Evolutionary conservation across 2,888 invertebrate species (phyloP), one percentile per base, ranked within the genome.

Genomic region (Rhagophthalmus giganteus): DNA sequence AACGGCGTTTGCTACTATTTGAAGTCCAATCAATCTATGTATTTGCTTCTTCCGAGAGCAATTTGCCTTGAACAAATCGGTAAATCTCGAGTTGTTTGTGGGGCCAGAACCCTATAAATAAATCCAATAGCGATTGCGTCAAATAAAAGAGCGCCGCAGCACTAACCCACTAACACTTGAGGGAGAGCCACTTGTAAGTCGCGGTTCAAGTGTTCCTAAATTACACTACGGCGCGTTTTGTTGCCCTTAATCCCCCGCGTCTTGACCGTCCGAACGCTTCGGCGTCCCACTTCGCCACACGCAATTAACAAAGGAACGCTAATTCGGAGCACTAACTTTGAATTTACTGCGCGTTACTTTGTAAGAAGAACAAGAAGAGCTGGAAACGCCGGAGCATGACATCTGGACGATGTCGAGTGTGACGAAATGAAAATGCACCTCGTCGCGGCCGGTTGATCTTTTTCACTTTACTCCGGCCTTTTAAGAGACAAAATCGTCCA

Each of bases 171-270:
- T 50, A 55, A 50, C 57, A 55, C 59, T 60, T 49, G 56, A 60
- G 56, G 38, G 48, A 59, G 51, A 60, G 59, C 57, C 57, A 58
- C 61, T 61, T 59, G 58, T 57, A 60, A 60, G 61, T 61, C 58
- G 58, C 57, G 51, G 52, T 57, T 59, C 57, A 54, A 61, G 60
- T 59, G 57, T 55, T 60, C 56, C 60, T 59, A 61, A 61, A 58
- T 61, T 61, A 61, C 60, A 50, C 49, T 52, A 40, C 42, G 44
- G 33, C 45, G 45, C 51, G 46, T 37, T n/a, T 49, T 50, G 54
- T 53, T 47, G 52, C 48, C 47, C 52, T 30, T 51, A n/a, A 46
- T 45, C 35, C 31, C 11, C 28, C 27, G 26, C 30, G 11, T 28
- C 30, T 7, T 33, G 3, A 26, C 11, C 20, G 34, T 28, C 40